Base-by-base conservation (phyloP, 2,888 invertebrate genomes). In the Drosophila mimica region DNA sequence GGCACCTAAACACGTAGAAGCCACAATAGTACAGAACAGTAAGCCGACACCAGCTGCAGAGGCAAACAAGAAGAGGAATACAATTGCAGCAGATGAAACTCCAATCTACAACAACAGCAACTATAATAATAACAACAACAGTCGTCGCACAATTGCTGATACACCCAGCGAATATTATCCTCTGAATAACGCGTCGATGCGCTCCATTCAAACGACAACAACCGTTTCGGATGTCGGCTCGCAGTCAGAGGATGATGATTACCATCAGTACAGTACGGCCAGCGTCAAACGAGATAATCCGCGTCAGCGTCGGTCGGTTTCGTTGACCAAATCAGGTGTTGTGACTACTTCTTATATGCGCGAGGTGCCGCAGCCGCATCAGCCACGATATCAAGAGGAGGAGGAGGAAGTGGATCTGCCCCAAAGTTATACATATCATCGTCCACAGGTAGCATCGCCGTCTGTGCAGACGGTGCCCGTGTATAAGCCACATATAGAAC, bases 311-410 rank as follows among this genome's bases (percentile, higher is more conserved):
- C 88, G 91, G 4, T 91, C 91, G 0, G 82, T 92, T 48, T 92
- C 92, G 0, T 64, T 93, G 33, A 76, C 88, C 0, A 93, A 92
- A 57, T 90, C 92, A 0, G 90, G 90, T 8, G 83, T 90, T 4
- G 76, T 93, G 17, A 92, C 92, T 17, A 93, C 93, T 4, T 92
- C 92, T 0, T 93, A 92, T 30, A 91, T 79, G 6, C 91, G 91
- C 4, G 91, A 91, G 52, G 58, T 77, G 6, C 30, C 77, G 6
- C 36, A 61, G 74, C 59, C 76, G 3, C 38, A 77, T 6, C 38
- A 61, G 75, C 72, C 80, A 0, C 60, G 73, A 0, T 81, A 79
- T 8, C 76, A 83, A 0, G 82, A 82, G 15, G 15, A 15, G 46
- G 46, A 8, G 46, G 46, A 46, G 8, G 84, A 84, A 8, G 70